Evolutionary conservation across 2,888 invertebrate species (phyloP).

Genomic region (Chloroclysta siterata): DNA sequence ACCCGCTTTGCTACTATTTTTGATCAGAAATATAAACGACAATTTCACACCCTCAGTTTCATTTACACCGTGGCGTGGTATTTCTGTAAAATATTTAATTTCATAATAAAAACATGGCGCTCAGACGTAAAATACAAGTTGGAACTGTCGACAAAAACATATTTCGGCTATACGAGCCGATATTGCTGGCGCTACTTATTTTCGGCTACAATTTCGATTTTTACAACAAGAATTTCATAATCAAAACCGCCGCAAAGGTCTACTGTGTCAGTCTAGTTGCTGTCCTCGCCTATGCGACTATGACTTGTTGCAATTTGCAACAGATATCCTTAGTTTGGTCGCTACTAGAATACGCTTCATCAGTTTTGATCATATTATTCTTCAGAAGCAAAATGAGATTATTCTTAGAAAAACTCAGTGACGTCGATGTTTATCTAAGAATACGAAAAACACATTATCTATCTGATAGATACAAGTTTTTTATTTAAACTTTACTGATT

Average conservation of each 20-base stretch:
- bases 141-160: slow-evolving; percentile 39
- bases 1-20: slow-evolving; percentile 40
- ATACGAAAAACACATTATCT: slow-evolving; percentile 56
- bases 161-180: slow-evolving; percentile 51
- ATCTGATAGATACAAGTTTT: slow-evolving; percentile 48
- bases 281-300: slow-evolving; percentile 50
- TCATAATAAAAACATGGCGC: slow-evolving; percentile 43
- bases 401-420: slow-evolving; percentile 54
- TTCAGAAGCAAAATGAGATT: slow-evolving; percentile 53
- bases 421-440: slow-evolving; percentile 61
- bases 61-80: slow-evolving; percentile 2
- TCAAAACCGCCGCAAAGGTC: slow-evolving; percentile 44
- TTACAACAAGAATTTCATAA: slow-evolving; percentile 48
- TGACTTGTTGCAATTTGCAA: slow-evolving; percentile 53
- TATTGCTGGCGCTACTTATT: slow-evolving; percentile 57
- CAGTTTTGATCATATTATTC: slow-evolving; percentile 55
- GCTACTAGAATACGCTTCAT: slow-evolving; percentile 60
- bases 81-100: slow-evolving; percentile 37
- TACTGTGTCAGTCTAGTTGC: slow-evolving; percentile 57
- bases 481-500: slow-evolving; percentile 48
- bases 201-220: slow-evolving; percentile 68
- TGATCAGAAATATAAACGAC: slow-evolving; percentile 22
- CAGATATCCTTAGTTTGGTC: slow-evolving; percentile 63
- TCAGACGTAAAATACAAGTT: slow-evolving; percentile 30
- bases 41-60: neutral